Conservation (phyloP, 2,113 vertebrate species). For the Lampris megalopsis region DNA sequence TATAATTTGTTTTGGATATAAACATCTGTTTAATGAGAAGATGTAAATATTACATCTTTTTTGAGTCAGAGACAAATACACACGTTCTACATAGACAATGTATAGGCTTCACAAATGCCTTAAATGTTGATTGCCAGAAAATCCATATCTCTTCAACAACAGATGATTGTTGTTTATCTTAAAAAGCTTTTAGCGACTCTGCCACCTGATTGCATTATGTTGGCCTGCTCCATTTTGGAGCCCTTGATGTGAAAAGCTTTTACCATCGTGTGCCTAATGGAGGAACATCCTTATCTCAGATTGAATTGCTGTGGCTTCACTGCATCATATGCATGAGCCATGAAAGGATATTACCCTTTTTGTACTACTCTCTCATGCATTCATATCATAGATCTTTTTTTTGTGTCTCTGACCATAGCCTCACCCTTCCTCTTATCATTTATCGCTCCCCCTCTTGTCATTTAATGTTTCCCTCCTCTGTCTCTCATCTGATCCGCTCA, state of each 20-base stretch:
- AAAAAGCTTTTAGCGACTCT: conserved; percentile 49
- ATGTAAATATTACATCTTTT: no score
- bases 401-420: conserved; percentile 42
- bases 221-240: conserved; percentile 1
- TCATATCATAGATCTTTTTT: background rate
- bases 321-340: conserved; percentile 29
- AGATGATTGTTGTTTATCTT: conserved; percentile 27
- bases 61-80: no score
- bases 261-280: conserved; percentile 16
- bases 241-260: conserved; percentile 29
- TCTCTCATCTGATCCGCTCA: conserved; percentile 56
- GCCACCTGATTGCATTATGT: conserved; percentile 30
- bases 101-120: background rate
- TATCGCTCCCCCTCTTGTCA: conserved; percentile 28
- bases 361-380: background rate
- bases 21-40: no score
- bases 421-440: conserved; percentile 16
- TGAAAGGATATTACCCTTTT: conserved; percentile 53
- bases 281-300: conserved; percentile 7
- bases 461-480: conserved; percentile 46
- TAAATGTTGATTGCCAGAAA: conserved; percentile 20
- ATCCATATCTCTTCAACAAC: background rate
- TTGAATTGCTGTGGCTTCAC: conserved; percentile 10
- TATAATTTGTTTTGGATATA: no score
- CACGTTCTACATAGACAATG: no score